Evolutionary conservation across 2,888 invertebrate species (phyloP).

Genomic region (Caenorhabditis plicata): DNA sequence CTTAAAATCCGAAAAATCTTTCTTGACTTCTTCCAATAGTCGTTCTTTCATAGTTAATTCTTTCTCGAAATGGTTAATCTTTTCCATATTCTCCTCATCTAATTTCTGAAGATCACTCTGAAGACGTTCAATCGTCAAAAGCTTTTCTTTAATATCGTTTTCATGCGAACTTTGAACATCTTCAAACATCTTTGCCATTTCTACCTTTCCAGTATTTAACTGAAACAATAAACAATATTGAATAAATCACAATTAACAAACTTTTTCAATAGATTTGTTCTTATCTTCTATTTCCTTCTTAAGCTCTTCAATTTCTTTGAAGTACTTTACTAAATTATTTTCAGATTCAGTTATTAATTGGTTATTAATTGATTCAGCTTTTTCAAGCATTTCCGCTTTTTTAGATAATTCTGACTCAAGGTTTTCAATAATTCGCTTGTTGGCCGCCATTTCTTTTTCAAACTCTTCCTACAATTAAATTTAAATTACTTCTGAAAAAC

Average conservation of each 20-base stretch:
- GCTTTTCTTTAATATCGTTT: conserved; percentile 17
- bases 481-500: neutral
- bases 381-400: neutral
- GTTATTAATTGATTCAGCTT: conserved; percentile 1
- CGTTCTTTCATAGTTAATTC: conserved; percentile 17
- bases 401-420: conserved; percentile 26
- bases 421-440: conserved; percentile 27
- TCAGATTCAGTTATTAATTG: too few relatives aligned
- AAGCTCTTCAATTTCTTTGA: conserved; percentile 6
- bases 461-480: conserved; percentile 13
- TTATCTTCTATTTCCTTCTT: conserved; percentile 14
- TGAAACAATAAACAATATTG: conserved; percentile 1
- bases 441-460: conserved; percentile 27
- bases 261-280: conserved; percentile 1
- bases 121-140: conserved; percentile 9
- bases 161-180: conserved; percentile 21
- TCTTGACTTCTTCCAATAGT: conserved; percentile 20
- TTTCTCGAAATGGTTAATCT: conserved; percentile 19
- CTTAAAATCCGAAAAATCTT: neutral
- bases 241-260: neutral
- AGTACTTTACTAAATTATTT: too few relatives aligned
- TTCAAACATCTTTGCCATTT: conserved; percentile 26
- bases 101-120: conserved; percentile 19
- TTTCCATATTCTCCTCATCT: conserved; percentile 4
- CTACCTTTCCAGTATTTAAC: conserved; percentile 10